Evolutionary conservation across 2,888 invertebrate species (phyloP), one percentile per base, ranked within the genome.

Genomic region (Mylabris sibirica): DNA sequence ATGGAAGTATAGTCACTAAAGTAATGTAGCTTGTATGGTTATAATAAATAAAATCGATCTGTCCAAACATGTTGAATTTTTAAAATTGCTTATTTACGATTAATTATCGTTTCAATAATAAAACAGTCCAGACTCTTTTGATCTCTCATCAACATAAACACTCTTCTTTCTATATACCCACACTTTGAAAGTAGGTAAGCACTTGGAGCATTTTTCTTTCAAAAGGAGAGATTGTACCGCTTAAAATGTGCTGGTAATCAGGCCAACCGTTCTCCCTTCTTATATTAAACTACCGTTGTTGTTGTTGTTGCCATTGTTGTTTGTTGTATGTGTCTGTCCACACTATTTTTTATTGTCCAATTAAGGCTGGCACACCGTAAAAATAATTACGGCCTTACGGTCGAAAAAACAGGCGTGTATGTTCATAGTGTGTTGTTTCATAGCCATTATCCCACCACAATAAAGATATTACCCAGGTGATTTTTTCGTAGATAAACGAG

Each of bases 391-490:
- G 30, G 64, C 64, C 61, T 24, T 24, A 57, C 57, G 57, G 24
- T 57, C 57, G 41, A 61, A 35, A 61, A 61, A 41, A 24, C 61
- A 6, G 14, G 26, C n/a, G 60, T 60, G 17, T 44, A 14, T 41
- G 41, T 41, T 12, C 14, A 30, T n/a, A n/a, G 6, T 41, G 41
- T 41, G 41, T 44, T 44, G 17, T 17, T 44, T 44, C 44, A 44
- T 17, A 44, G 53, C 35, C 62, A 44, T 57, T 64, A 68, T 65
- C 59, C 65, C 38, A 63, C 57, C 30, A 65, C 65, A 65, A 68
- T 65, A 68, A 68, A 68, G 68, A 65, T 65, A 68, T 68, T 68
- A 65, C 68, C 41, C 65, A 63, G 65, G 68, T 68, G 63, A 63
- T 63, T 60, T 64, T 61, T 65, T 62, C 63, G 61, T 41, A 69